A percentile compares a stretch with the other conserved stretches of the same genome.
phyloP scores from a whole-genome alignment of 2,113 vertebrate genomes.

The Cochlearius cochlearius region DNA sequence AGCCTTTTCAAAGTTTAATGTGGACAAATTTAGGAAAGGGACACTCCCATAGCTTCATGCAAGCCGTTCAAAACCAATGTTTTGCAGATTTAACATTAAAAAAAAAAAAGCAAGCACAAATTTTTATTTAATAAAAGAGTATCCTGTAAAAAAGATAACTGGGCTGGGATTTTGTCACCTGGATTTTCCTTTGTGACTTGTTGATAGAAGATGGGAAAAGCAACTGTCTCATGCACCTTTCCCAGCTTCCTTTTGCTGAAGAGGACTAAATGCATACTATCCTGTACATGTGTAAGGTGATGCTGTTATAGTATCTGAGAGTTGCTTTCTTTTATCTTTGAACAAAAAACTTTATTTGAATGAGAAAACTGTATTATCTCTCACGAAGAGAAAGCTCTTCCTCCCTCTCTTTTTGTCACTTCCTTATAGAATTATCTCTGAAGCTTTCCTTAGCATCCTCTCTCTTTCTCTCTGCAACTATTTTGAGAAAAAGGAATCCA shows the following conservation, averaged over 20 bases:
- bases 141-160: neutral
- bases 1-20: conserved; percentile 35
- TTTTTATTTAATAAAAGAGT: neutral
- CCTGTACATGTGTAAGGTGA: neutral
- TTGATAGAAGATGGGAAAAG: conserved; percentile 1
- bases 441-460: neutral
- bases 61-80: neutral
- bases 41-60: neutral
- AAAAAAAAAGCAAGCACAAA: neutral
- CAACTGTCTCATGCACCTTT: conserved; percentile 18
- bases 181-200: conserved; percentile 38
- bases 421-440: neutral
- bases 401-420: neutral
- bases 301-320: neutral
- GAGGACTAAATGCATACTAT: neutral
- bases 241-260: conserved; percentile 26
- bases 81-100: neutral
- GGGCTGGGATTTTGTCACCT: neutral
- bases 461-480: neutral
- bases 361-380: neutral
- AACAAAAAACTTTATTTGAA: conserved; percentile 31
- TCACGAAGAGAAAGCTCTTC: neutral
- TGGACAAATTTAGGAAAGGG: neutral
- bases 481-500: neutral
- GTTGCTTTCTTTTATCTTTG: neutral